Percentiles rank a stretch among this genome's conserved stretches.
phyloP scores from a whole-genome alignment of 92 coral and sea anemone species.

The Ricordea florida region DNA sequence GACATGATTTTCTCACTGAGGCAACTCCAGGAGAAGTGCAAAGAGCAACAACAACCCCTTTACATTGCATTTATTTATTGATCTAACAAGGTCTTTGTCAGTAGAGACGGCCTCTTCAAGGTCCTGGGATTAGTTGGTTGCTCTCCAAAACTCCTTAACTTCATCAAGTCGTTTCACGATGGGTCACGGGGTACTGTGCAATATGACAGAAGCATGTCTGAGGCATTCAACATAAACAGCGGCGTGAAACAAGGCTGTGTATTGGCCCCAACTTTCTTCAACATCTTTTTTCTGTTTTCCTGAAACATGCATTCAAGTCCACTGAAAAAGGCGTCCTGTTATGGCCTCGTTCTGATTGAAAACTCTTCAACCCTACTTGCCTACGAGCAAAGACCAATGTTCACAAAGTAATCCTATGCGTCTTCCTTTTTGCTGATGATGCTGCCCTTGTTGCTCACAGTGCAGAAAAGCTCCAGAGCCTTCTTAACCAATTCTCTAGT shows the following conservation, averaged over 20 bases:
- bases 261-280: neutral
- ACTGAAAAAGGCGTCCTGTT: neutral
- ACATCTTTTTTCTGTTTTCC: neutral
- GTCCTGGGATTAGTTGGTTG: neutral
- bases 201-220: neutral
- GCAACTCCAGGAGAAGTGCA: neutral
- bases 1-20: neutral
- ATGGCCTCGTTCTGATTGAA: neutral
- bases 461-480: neutral
- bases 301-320: neutral
- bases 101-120: neutral
- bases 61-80: neutral
- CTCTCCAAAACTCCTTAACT: constrained; percentile 2
- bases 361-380: neutral
- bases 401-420: neutral
- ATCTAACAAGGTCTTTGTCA: neutral
- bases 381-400: neutral
- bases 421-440: neutral
- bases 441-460: constrained; percentile 6
- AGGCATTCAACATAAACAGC: neutral
- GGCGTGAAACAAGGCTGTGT: no score
- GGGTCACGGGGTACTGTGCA: neutral
- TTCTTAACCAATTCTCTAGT: neutral
- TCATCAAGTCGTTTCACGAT: neutral
- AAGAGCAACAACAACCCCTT: neutral